These are phyloP conservation scores for Phycodurus eques DNA, from an alignment of 2,113 vertebrate species.

Conservation along the genomic window DNA sequence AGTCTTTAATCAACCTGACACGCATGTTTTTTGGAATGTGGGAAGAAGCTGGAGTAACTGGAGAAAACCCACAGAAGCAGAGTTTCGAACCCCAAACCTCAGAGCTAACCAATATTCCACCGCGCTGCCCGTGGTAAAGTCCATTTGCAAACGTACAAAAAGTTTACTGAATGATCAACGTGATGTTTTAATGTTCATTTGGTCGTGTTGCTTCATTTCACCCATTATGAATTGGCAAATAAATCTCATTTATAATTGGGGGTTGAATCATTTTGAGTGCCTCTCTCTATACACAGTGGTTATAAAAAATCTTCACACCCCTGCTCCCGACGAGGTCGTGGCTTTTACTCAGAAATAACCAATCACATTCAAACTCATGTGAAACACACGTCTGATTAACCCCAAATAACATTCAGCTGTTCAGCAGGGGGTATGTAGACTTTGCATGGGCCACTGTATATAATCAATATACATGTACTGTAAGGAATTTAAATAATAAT, in stretches of 20 bases:
- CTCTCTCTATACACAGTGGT: not conserved
- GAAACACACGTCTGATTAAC: not conserved
- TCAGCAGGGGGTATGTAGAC: not conserved
- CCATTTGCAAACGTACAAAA: not conserved
- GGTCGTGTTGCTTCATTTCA: not conserved
- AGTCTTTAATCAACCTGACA: not conserved
- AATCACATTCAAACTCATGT: not conserved
- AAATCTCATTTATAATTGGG: not conserved
- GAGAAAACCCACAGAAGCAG: not conserved
- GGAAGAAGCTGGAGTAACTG: not conserved
- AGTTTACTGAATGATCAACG: not conserved
- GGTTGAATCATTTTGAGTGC: not conserved
- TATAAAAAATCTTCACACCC: not conserved
- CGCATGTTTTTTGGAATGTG: not conserved
- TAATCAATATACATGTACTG: conserved; percentile 37
- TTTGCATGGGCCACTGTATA: not conserved
- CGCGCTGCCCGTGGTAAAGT: not conserved
- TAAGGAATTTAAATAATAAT: conserved; percentile 2
- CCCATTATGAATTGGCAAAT: not conserved
- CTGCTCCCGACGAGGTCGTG: not conserved
- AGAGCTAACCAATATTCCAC: not conserved
- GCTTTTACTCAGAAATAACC: not conserved
- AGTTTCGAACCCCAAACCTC: not conserved
- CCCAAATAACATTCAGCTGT: not conserved
- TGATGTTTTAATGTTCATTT: not conserved